These are phyloP conservation scores for Marisa cornuarietis DNA, from an alignment of 1,140 invertebrate genomes.

Conservation along the genomic window DNA sequence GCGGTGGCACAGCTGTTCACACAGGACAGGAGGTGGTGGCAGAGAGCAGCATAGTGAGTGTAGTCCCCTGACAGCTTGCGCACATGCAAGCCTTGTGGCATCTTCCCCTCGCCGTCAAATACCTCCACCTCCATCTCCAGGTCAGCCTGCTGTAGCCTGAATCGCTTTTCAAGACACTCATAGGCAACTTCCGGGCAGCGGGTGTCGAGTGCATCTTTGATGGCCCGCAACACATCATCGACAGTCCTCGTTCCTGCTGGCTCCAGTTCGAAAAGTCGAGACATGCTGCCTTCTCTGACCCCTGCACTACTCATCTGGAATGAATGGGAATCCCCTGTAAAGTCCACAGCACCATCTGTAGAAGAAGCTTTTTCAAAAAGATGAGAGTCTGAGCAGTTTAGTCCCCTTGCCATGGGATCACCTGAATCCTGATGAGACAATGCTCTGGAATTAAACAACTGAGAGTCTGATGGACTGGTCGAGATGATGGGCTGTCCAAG, in stretches of 20 bases:
- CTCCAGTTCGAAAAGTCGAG: conserved; percentile 31
- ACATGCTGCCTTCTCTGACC: conserved; percentile 10
- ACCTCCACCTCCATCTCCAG: conserved; percentile 89
- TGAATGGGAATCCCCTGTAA: too few species aligned
- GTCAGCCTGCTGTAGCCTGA: conserved; percentile 80
- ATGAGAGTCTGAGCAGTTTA: too few species aligned
- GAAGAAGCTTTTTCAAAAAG: too few species aligned
- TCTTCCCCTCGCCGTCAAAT: conserved; percentile 66
- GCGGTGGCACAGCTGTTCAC: conserved; percentile 67
- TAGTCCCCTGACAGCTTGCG: conserved; percentile 90
- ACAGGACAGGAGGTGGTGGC: conserved; percentile 88
- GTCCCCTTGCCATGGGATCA: too few species aligned
- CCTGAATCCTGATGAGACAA: too few species aligned
- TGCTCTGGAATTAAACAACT: too few species aligned
- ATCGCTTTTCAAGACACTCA: conserved; percentile 63
- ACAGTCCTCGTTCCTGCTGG: conserved; percentile 47
- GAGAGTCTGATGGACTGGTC: too few species aligned
- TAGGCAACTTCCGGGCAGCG: conserved; percentile 73
- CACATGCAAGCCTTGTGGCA: conserved; percentile 84
- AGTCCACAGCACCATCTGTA: too few species aligned
- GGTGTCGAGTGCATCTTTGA: conserved; percentile 84
- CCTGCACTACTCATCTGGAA: background rate
- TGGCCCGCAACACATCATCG: conserved; percentile 79
- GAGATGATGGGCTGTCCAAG: too few species aligned
- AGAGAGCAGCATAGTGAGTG: conserved; percentile 87